Conservation (phyloP, 2,888 invertebrate species). For the Allygus modestus region DNA sequence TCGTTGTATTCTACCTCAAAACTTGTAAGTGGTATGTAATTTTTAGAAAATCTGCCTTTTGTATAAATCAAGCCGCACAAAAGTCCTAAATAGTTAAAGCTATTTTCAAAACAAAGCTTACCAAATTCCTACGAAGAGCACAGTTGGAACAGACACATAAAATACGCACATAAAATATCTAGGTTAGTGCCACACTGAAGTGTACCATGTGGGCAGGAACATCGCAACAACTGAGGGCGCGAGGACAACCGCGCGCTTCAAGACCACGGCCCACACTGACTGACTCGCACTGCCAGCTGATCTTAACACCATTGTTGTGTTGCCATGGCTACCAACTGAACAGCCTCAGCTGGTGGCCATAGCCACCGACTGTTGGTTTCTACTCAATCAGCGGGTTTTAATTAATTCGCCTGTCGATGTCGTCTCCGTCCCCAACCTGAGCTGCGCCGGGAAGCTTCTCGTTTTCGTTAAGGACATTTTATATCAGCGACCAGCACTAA, state of each 20-base stretch:
- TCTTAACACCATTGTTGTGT: constrained; percentile 17
- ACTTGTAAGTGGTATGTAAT: too few species aligned
- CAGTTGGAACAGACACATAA: constrained; percentile 4
- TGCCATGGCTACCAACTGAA: constrained; percentile 23
- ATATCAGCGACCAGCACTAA: too few species aligned
- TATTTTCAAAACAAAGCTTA: not conserved
- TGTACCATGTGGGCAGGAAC: constrained; percentile 13
- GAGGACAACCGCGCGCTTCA: constrained; percentile 1
- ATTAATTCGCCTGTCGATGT: not conserved
- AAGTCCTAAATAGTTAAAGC: too few species aligned
- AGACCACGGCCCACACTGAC: constrained; percentile 21
- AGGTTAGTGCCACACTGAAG: not conserved
- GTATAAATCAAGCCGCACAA: too few species aligned
- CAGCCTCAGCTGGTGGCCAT: not conserved
- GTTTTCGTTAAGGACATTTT: too few species aligned
- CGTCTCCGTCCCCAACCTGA: too few species aligned
- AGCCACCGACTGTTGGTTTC: not conserved
- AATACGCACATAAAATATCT: constrained; percentile 6
- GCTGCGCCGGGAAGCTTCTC: too few species aligned
- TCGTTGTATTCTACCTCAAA: too few species aligned
- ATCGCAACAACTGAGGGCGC: constrained; percentile 6
- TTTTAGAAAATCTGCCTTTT: too few species aligned
- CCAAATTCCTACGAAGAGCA: not conserved
- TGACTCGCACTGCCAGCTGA: not conserved
- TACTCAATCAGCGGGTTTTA: not conserved